Evolutionary conservation across 2,113 vertebrate species (phyloP), one percentile per base, ranked within the genome.

Genomic region (Gymnogyps californianus): DNA sequence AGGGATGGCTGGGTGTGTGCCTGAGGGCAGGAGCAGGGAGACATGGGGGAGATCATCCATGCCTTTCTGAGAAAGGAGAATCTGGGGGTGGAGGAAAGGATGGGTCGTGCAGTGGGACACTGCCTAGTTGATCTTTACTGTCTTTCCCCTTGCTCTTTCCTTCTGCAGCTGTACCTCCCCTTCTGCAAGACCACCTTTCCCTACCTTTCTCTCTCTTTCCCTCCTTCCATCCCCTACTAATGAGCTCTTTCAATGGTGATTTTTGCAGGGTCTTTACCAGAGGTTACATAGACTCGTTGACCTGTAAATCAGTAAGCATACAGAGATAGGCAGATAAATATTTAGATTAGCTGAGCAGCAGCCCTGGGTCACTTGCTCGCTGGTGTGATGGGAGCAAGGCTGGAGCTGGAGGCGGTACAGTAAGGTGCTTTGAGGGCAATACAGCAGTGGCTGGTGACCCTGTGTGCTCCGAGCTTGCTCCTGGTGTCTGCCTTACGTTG

Each of bases 311-410:
- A 26, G 66, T 52, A 38, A 32, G 75, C 61, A 36, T 25, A 70
- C 66, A 61, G 67, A 95, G 92, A 75, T 16, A 46, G 62, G 82
- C 70, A 69, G 67, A 77, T 96, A 94, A 95, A 92, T 96, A 90
- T 96, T 97, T 95, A 95, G 93, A 84, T 85, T 91, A 96, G 94
- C 93, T 89, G 70, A 47, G 85, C 29, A 22, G 7, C 28, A 65
- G 78, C 78, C 67, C 78, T 74, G 47, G 77, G 44, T 78, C 80
- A 49, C 6, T 6, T 9, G 7, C 67, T 85, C 2, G 1, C 65
- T 80, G 71, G 40, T 40, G n/a, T 47, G 66, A 58, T 36, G 55
- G 66, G 80, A 92, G 88, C 31, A 44, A 78, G 75, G 70, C 57
- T 3, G 25, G 46, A 49, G 44, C 25, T 40, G 40, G 70, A 67